Evolutionary conservation across 2,888 invertebrate species (phyloP).

Genomic region (Imbricaverruca yamaguchii): DNA sequence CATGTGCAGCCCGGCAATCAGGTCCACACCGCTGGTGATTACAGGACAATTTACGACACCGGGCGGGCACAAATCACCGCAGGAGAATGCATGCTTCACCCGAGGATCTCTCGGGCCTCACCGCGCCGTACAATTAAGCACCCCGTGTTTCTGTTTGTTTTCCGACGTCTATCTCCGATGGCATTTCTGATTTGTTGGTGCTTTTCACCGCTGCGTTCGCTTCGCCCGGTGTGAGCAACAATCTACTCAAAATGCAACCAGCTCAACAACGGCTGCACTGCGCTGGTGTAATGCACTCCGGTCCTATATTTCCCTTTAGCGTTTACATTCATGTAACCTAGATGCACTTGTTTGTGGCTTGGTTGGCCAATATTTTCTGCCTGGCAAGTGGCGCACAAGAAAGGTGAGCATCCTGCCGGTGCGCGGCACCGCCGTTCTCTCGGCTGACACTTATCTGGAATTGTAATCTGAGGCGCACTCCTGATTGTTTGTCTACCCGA

Average conservation of each 20-base stretch:
- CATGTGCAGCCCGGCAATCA: too few species aligned
- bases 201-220: neutral
- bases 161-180: neutral
- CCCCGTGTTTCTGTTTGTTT: neutral
- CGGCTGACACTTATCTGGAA: neutral
- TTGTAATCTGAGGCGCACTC: constrained; percentile 5
- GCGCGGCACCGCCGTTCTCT: neutral
- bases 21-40: too few species aligned
- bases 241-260: neutral
- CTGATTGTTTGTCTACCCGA: constrained; percentile 13
- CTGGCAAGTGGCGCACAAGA: neutral
- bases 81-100: too few species aligned
- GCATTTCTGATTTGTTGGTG: neutral
- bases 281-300: neutral
- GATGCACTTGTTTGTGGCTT: constrained; percentile 14
- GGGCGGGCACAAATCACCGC: too few species aligned
- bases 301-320: neutral
- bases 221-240: neutral
- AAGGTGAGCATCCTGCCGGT: neutral
- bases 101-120: too few species aligned
- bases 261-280: neutral
- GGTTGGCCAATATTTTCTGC: neutral
- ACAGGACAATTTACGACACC: too few species aligned
- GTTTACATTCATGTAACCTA: constrained; percentile 20
- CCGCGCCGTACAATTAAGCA: neutral